Base-by-base conservation (phyloP, 2,797 vertebrate genomes). In the Geotrypetes seraphini region DNA sequence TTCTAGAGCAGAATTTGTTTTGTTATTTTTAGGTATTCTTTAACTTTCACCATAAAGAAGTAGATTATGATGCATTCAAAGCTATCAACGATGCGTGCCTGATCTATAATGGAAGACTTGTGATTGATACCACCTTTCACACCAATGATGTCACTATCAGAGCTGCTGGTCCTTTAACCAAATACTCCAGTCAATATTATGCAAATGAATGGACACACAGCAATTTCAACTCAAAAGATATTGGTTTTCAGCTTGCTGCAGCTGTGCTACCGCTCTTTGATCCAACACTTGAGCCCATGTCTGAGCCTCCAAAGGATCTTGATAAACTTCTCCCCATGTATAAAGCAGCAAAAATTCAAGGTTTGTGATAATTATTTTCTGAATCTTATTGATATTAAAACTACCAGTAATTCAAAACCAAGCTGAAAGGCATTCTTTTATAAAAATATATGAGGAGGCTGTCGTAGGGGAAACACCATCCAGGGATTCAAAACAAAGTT, bases 121-220 rank as follows among this genome's bases (percentile, higher is more conserved):
- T 97, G 33, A 87, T 96, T 5, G 71, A 90, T 33, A 31, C 66
- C 7, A 19, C 50, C 7, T 96, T 92, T 58, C 52, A 53, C 24
- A 96, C 92, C 51, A 87, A 68, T 1, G 92, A 96, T 44, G 10
- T 55, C 5, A 47, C 63, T 39, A 79, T 98, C 53, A 76, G 50
- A 24, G 89, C 75, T 1, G 92, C 91, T 2, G 94, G 92, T 4
- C 70, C 95, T 10, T 70, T 95, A 48, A 96, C 92, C 22, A 92
- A 88, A 38, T 94, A 87, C 69, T 84, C 89, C 36, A 83, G 77
- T 10, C 44, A 65, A 12, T 92, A 89, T 43, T 68, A 80, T 7
- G 47, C 70, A 3, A 85, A 84, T 4, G 74, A 81, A n/a, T 83
- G 84, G 84, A 74, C 79, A 8, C 86, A 91, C 25, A 71, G 52